Evolutionary conservation across 2,113 vertebrate genomes (phyloP), one percentile per base, ranked within the genome.

Genomic region (Actenoides lindsayi): DNA sequence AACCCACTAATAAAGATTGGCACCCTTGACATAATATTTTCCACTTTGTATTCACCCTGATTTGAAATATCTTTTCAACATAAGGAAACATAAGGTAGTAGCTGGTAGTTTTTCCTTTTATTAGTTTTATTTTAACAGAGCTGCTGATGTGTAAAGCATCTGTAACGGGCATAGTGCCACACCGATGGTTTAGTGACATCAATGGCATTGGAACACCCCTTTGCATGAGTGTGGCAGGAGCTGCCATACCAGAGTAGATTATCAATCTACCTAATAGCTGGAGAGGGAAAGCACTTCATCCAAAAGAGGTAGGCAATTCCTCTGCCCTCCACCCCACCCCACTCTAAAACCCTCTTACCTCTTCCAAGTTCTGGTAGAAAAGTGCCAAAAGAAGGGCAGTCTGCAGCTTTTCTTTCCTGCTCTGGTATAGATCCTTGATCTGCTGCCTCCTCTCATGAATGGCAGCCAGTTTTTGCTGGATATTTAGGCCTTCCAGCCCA

Each of bases 361-460:
- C 98, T 16, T 96, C 82, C 6, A 98, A 81, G 6, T 98, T 98
- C 50, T 98, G 96, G 94, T 96, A 97, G 96, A 99, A 99, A 91
- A 98, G 78, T 16, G 98, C 97, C 42, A 98, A 65, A 78, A 98
- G 96, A 83, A 98, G 97, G 41, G 98, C 96, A 4, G 97, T 97
- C 41, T 98, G 97, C 67, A 99, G 97, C 90, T 98, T 97, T 28
- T 98, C 96, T 51, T 87, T 93, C 46, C 98, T 98, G 10, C 91
- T 97, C 83, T 97, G 85, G 2, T 98, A 98, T 5, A 99, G 97
- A 71, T 98, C 88, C 90, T 98, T 98, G 91, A 99, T 98, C 71
- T 78, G 97, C 6, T 37, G 87, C 8, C 97, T 98, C 35, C 90
- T 97, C 60, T 97, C 92, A 56, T 68, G 74, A 35, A 99, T 94